Percentiles rank a stretch among this genome's conserved stretches.
phyloP scores from a whole-genome alignment of 1,140 invertebrate genomes.

The Acromyrmex heyeri region DNA sequence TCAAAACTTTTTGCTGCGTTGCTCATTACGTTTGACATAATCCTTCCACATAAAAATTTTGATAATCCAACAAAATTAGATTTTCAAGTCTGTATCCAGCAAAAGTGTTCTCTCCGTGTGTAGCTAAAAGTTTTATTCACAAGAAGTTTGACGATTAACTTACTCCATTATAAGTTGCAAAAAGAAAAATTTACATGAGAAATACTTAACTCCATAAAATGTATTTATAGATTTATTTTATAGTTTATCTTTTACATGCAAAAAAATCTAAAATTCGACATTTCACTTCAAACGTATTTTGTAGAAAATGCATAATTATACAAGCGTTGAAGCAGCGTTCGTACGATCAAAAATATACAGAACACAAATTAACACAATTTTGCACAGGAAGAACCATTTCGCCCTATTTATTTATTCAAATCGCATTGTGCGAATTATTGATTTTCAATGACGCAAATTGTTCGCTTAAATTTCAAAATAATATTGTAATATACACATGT shows the following conservation, averaged over 20 bases:
- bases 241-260: background rate
- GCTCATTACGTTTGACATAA: too few species aligned
- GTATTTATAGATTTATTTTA: background rate
- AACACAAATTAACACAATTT: slow-evolving; percentile 1
- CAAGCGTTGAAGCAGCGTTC: slow-evolving; percentile 7
- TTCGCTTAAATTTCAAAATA: slow-evolving; percentile 27
- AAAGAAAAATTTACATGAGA: background rate
- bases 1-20: too few species aligned
- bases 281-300: background rate
- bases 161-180: background rate
- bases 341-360: background rate
- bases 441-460: background rate
- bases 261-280: background rate
- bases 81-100: too few species aligned
- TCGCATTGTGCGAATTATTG: background rate
- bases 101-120: too few species aligned
- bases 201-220: background rate
- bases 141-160: background rate
- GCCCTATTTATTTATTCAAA: slow-evolving; percentile 6
- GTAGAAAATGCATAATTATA: background rate
- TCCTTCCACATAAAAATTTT: too few species aligned
- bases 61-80: too few species aligned
- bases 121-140: background rate
- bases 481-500: slow-evolving; percentile 39
- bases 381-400: background rate